Conservation (phyloP, 2,113 vertebrate genomes). For the Phalacrocorax aristotelis region DNA sequence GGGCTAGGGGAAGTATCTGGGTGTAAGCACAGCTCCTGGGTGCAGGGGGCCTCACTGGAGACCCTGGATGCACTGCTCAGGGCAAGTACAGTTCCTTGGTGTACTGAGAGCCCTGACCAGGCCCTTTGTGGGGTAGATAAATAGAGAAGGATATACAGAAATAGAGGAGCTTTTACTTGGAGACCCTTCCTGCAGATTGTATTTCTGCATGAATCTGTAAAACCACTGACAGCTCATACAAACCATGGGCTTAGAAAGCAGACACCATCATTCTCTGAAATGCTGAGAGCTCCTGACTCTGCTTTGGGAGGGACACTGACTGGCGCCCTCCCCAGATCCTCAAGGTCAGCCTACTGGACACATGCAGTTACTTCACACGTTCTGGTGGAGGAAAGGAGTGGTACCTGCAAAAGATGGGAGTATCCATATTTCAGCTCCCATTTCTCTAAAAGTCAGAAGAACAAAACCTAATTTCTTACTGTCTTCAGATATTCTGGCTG, state of each 20-base stretch:
- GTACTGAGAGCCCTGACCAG: not conserved
- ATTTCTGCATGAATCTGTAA: not conserved
- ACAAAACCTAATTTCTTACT: not conserved
- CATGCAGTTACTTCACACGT: not conserved
- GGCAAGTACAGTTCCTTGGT: not conserved
- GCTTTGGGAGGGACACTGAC: not conserved
- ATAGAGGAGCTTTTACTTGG: not conserved
- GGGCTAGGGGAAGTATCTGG: not conserved
- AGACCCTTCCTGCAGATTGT: not conserved
- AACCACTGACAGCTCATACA: not conserved
- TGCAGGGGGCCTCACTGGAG: rapidly evolving
- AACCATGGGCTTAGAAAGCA: not conserved
- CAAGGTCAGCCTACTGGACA: not conserved
- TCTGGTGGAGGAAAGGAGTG: not conserved
- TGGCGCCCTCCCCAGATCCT: not conserved
- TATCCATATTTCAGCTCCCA: not conserved
- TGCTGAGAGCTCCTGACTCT: not conserved
- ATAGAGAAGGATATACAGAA: not conserved
- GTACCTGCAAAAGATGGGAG: not conserved
- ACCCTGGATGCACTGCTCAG: not conserved
- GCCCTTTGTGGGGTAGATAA: rapidly evolving
- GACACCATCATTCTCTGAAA: not conserved
- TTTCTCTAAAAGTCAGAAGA: not conserved
- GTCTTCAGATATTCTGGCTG: not conserved
- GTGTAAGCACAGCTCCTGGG: not conserved